Evolutionary conservation across 2,113 vertebrate species (phyloP).

Genomic region (Muscicapa adusta): DNA sequence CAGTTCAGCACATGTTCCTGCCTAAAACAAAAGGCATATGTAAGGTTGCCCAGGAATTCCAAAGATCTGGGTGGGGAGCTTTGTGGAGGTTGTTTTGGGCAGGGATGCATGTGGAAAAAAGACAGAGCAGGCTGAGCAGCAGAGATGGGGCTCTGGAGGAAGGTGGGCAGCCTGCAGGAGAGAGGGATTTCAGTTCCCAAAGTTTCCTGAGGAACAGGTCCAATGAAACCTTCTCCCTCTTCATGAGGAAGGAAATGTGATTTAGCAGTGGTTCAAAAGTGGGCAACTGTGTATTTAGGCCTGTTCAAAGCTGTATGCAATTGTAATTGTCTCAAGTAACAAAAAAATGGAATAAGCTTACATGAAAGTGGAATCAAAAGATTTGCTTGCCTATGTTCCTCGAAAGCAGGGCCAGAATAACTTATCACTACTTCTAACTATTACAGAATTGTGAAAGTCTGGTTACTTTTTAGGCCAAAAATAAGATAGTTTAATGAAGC

Average conservation of each 20-base stretch:
- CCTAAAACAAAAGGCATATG: conserved; percentile 52
- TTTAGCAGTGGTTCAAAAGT: background rate
- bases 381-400: background rate
- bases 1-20: conserved; percentile 43
- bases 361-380: background rate
- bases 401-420: background rate
- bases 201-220: background rate
- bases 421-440: background rate
- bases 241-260: background rate
- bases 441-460: background rate
- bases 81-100: conserved; percentile 40
- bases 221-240: background rate
- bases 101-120: conserved; percentile 3
- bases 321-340: background rate
- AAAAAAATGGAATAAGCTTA: background rate
- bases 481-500: background rate
- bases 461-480: background rate
- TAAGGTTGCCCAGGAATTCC: conserved; percentile 54
- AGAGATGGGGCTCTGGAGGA: background rate
- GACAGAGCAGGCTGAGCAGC: background rate
- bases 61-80: conserved; percentile 56
- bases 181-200: accelerated
- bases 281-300: background rate
- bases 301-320: background rate
- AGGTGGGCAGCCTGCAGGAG: background rate